Evolutionary conservation across 2,113 vertebrate species (phyloP), one percentile per base, ranked within the genome.

Genomic region (Onychorhynchus coronatus): DNA sequence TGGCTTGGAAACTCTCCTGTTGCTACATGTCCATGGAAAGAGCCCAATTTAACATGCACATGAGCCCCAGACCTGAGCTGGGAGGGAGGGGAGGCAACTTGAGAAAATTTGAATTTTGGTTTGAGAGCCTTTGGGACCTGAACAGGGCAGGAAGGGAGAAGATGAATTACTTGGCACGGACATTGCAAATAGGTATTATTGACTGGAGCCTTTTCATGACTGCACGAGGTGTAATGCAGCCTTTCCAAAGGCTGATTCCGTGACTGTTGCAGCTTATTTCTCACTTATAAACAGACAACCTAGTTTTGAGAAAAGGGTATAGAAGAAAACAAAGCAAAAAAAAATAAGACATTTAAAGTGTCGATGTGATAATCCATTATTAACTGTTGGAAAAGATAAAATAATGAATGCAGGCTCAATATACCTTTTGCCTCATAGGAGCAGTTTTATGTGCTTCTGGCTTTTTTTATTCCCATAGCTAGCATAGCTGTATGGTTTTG

Each of bases 21-120:
- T 89, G 76, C 73, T 89, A 74, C 86, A 25, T 0, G 76, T 39
- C 21, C 13, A 2, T 80, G 59, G 79, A 30, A 77, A 78, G 88
- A 95, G 94, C 94, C 44, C 47, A 20, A 56, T 97, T 95, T 96
- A 95, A 96, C 93, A 84, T 96, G 95, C 73, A 50, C 70, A 8
- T 52, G 41, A 91, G 86, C 86, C 94, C 83, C 86, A 91, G 84
- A 92, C 76, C 75, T 66, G 39, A 18, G 30, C 47, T 44, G 82
- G 79, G 63, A 33, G 92, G 67, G 55, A 47, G 35, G 77, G 77
- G 25, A 78, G 62, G n/a, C 58, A 49, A 8, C 41, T n/a, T 79
- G 21, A 50, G 33, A 25, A 17, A 31, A 66, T 4, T 47, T 61
- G 19, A 22, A 35, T 27, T 93, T 84, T 74, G 44, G 6, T 5